Percentiles rank a stretch among this genome's conserved stretches.
phyloP scores from a whole-genome alignment of 2,888 invertebrate species.

The Amiota mariae region DNA sequence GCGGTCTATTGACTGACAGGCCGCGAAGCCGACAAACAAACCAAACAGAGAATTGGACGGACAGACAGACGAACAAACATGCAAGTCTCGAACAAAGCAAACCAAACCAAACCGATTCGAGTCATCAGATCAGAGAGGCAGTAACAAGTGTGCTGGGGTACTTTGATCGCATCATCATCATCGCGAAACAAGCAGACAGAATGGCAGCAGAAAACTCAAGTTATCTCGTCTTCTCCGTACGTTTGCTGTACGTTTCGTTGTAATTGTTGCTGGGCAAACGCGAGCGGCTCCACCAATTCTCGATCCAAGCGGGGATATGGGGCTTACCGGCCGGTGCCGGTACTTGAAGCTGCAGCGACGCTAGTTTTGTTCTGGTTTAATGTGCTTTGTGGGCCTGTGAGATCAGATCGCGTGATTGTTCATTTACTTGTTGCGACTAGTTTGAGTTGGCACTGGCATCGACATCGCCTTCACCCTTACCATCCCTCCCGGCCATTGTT shows the following conservation, averaged over 20 bases:
- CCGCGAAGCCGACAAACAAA: conserved; percentile 4
- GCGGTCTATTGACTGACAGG: not conserved
- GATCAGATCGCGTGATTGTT: conserved; percentile 13
- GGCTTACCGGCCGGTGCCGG: not conserved
- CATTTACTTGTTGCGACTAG: conserved; percentile 42
- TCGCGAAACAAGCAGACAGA: conserved; percentile 61
- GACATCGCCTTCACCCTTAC: conserved; percentile 25
- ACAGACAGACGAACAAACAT: conserved; percentile 12
- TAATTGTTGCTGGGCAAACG: conserved; percentile 7
- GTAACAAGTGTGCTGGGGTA: not conserved
- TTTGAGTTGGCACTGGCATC: conserved; percentile 33
- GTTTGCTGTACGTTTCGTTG: conserved; percentile 37
- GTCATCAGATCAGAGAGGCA: not conserved
- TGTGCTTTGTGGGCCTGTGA: not conserved
- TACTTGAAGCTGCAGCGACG: conserved; percentile 18
- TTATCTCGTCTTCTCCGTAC: conserved; percentile 51
- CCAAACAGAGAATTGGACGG: conserved; percentile 3
- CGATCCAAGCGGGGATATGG: not conserved
- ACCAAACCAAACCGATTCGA: not conserved
- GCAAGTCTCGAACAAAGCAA: not conserved
- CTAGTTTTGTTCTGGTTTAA: conserved; percentile 12
- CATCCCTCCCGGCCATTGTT: conserved; percentile 32
- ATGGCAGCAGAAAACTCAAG: conserved; percentile 57
- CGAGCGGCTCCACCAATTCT: not conserved
- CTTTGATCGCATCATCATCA: conserved; percentile 19